Evolutionary conservation across 2,113 vertebrate species (phyloP).

Genomic region (Pyxicephalus adspersus): DNA sequence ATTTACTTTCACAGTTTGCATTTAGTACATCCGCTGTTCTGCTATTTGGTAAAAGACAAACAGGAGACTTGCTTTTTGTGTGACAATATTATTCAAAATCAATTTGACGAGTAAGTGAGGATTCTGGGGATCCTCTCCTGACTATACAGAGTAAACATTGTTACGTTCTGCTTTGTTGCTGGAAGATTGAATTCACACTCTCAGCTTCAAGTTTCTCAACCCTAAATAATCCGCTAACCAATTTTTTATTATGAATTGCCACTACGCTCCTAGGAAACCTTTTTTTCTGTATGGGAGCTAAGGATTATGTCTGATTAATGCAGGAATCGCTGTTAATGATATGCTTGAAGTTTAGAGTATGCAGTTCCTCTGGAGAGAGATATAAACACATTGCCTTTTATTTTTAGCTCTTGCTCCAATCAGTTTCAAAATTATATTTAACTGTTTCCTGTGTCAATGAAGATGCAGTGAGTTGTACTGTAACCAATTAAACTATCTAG

Average conservation of each 20-base stretch:
- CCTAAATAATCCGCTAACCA: neutral
- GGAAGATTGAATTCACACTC: neutral
- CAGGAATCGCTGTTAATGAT: slow-evolving; percentile 47
- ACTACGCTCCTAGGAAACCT: slow-evolving; percentile 12
- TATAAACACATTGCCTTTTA: slow-evolving; percentile 53
- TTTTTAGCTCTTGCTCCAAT: slow-evolving; percentile 53
- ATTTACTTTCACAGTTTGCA: too few species aligned
- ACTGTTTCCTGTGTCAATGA: slow-evolving; percentile 23
- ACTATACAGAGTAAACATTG: neutral
- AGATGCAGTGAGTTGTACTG: neutral
- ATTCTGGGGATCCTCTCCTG: neutral
- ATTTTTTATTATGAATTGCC: neutral
- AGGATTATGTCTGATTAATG: slow-evolving; percentile 55
- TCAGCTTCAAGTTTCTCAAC: neutral
- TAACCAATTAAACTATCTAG: too few species aligned
- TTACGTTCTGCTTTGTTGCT: neutral
- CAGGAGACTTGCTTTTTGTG: too few species aligned
- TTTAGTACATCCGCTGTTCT: too few species aligned
- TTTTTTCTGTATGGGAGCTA: slow-evolving; percentile 6
- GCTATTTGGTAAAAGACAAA: too few species aligned
- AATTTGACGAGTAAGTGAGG: too few species aligned
- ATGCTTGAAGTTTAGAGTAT: slow-evolving; percentile 48
- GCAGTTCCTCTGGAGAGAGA: slow-evolving; percentile 51
- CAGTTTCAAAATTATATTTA: slow-evolving; percentile 46
- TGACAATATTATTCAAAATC: too few species aligned